These are phyloP conservation scores for Gopherus flavomarginatus DNA, from an alignment of 2,113 vertebrate genomes.

Conservation along the genomic window DNA sequence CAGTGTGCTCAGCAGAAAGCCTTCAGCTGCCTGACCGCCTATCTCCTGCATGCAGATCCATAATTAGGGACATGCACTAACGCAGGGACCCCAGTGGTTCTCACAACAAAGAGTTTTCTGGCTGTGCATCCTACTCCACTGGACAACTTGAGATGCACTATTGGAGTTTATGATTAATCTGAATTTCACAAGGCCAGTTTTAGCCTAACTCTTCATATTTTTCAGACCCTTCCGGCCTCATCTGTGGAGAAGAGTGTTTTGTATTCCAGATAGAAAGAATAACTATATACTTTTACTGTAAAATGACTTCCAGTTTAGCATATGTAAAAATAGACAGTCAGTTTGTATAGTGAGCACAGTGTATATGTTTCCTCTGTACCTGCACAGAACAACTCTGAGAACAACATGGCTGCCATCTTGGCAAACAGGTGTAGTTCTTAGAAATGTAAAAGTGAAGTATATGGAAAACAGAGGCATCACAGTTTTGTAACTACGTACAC, in stretches of 20 bases:
- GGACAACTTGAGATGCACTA: rapidly evolving
- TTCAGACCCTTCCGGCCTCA: background rate
- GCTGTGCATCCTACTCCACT: rapidly evolving
- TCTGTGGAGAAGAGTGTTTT: background rate
- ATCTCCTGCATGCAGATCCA: background rate
- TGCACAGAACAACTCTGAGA: background rate
- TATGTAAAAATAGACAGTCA: background rate
- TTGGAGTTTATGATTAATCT: background rate
- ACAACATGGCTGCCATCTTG: background rate
- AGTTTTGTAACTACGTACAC: background rate
- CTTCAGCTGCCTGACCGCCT: background rate
- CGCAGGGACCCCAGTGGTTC: background rate
- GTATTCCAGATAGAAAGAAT: background rate
- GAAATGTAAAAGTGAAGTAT: background rate
- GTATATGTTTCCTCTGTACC: background rate
- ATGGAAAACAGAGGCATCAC: background rate
- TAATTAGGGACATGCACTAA: background rate
- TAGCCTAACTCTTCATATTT: background rate
- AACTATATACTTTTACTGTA: background rate
- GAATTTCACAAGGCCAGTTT: background rate
- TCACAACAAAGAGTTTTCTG: rapidly evolving
- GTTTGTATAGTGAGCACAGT: background rate
- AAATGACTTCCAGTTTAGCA: background rate
- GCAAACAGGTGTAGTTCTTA: background rate
- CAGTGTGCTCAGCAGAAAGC: background rate